These are phyloP conservation scores for Tinea semifulvella DNA, from an alignment of 2,888 invertebrate species.

Conservation along the genomic window DNA sequence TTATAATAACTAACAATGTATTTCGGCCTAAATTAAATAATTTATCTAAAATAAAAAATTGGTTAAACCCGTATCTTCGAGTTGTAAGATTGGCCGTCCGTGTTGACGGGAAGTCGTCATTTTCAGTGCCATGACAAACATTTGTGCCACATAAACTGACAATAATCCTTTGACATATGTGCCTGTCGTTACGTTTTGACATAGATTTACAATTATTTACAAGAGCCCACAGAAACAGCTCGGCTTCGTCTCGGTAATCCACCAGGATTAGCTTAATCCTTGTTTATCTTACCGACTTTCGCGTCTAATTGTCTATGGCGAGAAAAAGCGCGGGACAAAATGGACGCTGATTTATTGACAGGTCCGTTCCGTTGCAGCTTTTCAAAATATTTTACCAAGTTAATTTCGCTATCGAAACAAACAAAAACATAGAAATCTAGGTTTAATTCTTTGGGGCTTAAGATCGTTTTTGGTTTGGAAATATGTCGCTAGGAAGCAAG, in stretches of 20 bases:
- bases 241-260: constrained; percentile 49
- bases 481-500: constrained; percentile 35
- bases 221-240: constrained; percentile 34
- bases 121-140: constrained; percentile 28
- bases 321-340: constrained; percentile 52
- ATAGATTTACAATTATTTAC: constrained; percentile 68
- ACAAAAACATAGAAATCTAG: not conserved
- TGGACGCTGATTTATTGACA: constrained; percentile 49
- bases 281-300: constrained; percentile 53
- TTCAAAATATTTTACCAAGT: constrained; percentile 43
- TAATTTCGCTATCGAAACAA: not conserved
- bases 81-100: too few relatives aligned
- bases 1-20: too few relatives aligned
- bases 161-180: constrained; percentile 62
- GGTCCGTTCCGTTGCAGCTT: constrained; percentile 36
- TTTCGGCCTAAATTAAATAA: too few relatives aligned
- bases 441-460: not conserved
- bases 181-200: constrained; percentile 62
- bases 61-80: too few relatives aligned
- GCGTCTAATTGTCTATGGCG: constrained; percentile 51
- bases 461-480: not conserved
- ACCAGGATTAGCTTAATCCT: constrained; percentile 45
- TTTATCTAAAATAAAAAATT: too few relatives aligned
- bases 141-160: constrained; percentile 7
- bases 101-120: constrained; percentile 36